These are phyloP conservation scores for Athalia cordata DNA, from an alignment of 2,888 invertebrate genomes.

Conservation along the genomic window DNA sequence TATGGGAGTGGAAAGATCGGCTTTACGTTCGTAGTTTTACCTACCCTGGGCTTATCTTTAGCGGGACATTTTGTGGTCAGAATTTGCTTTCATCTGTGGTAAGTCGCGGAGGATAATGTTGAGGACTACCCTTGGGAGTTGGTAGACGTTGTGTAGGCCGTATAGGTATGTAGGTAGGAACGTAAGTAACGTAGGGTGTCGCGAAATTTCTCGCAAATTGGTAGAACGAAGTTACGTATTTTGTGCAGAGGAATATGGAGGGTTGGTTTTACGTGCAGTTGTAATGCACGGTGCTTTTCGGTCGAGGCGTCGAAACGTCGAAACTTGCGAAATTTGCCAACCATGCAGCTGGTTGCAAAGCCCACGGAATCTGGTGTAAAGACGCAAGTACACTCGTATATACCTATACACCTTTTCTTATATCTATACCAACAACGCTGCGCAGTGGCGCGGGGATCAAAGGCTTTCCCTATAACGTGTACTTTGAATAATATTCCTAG, in stretches of 20 bases:
- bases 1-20: background rate
- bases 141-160: slow-evolving; percentile 28
- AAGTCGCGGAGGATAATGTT: slow-evolving; percentile 32
- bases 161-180: slow-evolving; percentile 4
- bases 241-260: background rate
- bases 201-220: slow-evolving; percentile 14
- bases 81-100: slow-evolving; percentile 28
- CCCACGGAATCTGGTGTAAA: slow-evolving; percentile 1
- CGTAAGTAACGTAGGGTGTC: slow-evolving; percentile 7
- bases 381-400: background rate
- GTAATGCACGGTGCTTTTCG: background rate
- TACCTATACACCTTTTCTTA: background rate
- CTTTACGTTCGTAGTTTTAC: background rate
- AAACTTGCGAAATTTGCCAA: slow-evolving; percentile 39
- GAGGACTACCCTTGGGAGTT: slow-evolving; percentile 31
- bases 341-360: too few relatives aligned
- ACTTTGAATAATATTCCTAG: slow-evolving; percentile 44
- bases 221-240: slow-evolving; percentile 27
- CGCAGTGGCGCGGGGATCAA: slow-evolving; percentile 13
- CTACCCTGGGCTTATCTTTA: slow-evolving; percentile 2
- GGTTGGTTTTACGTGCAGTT: background rate
- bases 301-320: slow-evolving; percentile 28
- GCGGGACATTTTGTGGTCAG: slow-evolving; percentile 37
- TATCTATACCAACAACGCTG: background rate
- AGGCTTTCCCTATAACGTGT: slow-evolving; percentile 27